phyloP scores from a whole-genome alignment of 1,140 invertebrate genomes.

The Rhagoletis pomonella region DNA sequence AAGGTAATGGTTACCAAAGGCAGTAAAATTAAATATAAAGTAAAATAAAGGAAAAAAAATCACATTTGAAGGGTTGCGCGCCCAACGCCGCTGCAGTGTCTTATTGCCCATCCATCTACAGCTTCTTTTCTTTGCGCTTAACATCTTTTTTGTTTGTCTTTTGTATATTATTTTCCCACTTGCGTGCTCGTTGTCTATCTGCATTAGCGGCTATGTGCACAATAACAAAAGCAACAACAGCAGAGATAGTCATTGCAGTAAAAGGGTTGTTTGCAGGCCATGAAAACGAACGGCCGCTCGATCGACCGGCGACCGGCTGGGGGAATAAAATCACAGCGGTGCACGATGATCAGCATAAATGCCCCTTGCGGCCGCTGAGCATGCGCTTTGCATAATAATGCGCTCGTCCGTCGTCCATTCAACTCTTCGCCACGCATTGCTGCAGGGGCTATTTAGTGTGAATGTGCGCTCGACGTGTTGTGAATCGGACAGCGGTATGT shows the following conservation, averaged over 20 bases:
- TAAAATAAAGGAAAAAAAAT: background rate
- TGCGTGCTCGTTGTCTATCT: constrained; percentile 30
- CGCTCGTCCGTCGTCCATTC: constrained; percentile 29
- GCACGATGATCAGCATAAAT: background rate
- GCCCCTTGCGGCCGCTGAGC: constrained; percentile 37
- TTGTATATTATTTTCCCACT: constrained; percentile 42
- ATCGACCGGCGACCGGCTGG: background rate
- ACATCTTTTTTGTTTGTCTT: background rate
- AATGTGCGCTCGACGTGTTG: background rate
- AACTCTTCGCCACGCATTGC: background rate
- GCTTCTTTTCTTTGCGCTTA: background rate
- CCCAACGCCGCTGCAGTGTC: constrained; percentile 12
- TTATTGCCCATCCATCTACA: background rate
- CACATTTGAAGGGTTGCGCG: background rate
- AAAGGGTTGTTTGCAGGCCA: constrained; percentile 28
- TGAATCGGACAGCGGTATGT: constrained; percentile 2
- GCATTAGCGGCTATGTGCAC: constrained; percentile 20
- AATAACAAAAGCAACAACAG: background rate
- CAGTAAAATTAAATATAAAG: constrained; percentile 13
- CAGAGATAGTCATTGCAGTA: background rate
- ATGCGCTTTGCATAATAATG: constrained; percentile 49
- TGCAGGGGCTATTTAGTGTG: constrained; percentile 12
- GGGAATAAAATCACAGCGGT: constrained; percentile 34
- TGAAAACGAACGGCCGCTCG: background rate
- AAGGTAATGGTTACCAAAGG: background rate